Percentiles rank a stretch among this genome's conserved stretches.
These are phyloP conservation scores for Trematomus bernacchii DNA, from an alignment of 2,797 vertebrate genomes.

Conservation along the genomic window DNA sequence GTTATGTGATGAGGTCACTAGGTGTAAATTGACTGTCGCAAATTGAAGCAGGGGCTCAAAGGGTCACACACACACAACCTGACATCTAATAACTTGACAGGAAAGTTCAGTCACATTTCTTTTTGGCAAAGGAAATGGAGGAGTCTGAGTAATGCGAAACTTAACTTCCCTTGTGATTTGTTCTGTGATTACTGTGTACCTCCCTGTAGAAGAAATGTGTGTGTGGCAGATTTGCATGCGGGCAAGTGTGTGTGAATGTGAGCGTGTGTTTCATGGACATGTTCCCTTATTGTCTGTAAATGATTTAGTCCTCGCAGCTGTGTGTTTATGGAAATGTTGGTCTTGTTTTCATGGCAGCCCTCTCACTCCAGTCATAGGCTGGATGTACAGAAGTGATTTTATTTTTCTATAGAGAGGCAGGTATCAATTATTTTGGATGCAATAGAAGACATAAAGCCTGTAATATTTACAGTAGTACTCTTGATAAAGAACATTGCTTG, in stretches of 20 bases:
- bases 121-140: conserved; percentile 17
- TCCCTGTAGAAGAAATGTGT: not conserved
- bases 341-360: conserved; percentile 54
- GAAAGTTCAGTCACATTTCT: not conserved
- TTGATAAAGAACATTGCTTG: conserved; percentile 38
- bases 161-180: conserved; percentile 35
- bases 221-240: conserved; percentile 4
- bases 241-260: not conserved
- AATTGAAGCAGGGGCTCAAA: not conserved
- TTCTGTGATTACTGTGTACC: conserved; percentile 28
- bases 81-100: not conserved
- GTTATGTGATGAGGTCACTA: not conserved
- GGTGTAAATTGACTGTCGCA: not conserved
- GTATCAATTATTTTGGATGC: conserved; percentile 60
- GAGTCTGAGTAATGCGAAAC: conserved; percentile 25
- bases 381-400: conserved; percentile 73
- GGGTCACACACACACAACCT: not conserved
- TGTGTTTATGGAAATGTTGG: conserved; percentile 29
- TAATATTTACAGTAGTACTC: conserved; percentile 76
- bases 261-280: conserved; percentile 37
- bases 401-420: conserved; percentile 78
- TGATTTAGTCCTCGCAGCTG: conserved; percentile 27
- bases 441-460: conserved; percentile 70
- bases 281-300: conserved; percentile 25
- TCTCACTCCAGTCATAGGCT: conserved; percentile 57